A percentile compares a stretch with the other conserved stretches of the same genome.
phyloP scores from a whole-genome alignment of 2,888 invertebrate genomes.

The Erebia palarica region DNA sequence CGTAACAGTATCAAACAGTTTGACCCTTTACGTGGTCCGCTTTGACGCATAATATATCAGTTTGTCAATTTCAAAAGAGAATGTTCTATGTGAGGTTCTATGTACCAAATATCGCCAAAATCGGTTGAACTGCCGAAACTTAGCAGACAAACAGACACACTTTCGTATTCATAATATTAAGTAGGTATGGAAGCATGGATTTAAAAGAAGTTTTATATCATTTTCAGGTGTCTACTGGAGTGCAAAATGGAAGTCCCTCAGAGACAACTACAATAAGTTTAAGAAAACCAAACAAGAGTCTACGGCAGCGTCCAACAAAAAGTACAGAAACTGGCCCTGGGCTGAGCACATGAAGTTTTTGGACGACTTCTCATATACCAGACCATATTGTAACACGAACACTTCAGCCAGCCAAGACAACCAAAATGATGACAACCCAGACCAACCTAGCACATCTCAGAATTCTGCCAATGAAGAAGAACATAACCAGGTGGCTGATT shows the following conservation, averaged over 20 bases:
- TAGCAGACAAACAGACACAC: no score
- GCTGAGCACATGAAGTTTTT: background rate
- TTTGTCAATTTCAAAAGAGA: no score
- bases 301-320: background rate
- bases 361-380: background rate
- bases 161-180: no score
- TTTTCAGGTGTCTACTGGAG: background rate
- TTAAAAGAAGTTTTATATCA: no score
- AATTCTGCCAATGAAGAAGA: background rate
- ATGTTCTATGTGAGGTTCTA: no score
- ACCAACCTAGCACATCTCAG: background rate
- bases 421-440: background rate
- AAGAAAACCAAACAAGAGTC: background rate
- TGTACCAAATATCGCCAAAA: no score
- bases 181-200: no score
- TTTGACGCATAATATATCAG: no score
- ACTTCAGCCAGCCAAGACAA: background rate
- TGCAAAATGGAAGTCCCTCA: background rate
- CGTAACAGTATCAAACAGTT: no score
- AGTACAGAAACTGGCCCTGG: slow-evolving; percentile 2
- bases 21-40: no score
- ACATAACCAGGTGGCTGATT: background rate
- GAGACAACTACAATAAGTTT: slow-evolving; percentile 3
- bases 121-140: no score
- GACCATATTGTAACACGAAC: background rate